phyloP scores from a whole-genome alignment of 2,113 vertebrate genomes.

The Lethenteron camtschaticum region DNA sequence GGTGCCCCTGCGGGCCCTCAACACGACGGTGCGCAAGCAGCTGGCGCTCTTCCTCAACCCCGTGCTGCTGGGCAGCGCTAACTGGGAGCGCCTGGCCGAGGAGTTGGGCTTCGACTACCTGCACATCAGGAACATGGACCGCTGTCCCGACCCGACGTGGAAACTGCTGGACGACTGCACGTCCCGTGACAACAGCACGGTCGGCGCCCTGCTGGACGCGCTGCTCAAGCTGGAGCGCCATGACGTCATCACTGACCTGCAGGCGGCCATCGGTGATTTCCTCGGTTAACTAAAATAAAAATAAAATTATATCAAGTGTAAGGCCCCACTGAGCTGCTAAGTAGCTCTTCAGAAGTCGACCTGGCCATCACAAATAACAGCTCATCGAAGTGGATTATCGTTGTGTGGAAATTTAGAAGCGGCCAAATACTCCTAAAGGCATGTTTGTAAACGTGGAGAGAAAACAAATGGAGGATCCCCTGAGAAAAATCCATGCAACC shows the following conservation, averaged over 20 bases:
- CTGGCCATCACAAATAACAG: too few species aligned
- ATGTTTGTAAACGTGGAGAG: too few species aligned
- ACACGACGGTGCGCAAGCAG: constrained; percentile 37
- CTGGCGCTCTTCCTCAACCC: constrained; percentile 55
- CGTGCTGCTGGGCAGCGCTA: constrained; percentile 30
- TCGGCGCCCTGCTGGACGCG: constrained; percentile 37
- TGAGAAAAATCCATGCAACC: too few species aligned
- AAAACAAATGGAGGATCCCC: too few species aligned
- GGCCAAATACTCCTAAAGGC: too few species aligned
- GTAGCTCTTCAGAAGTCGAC: too few species aligned
- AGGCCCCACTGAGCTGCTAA: too few species aligned
- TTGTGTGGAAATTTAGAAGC: too few species aligned
- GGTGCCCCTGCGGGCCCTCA: constrained; percentile 46
- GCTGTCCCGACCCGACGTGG: constrained; percentile 24
- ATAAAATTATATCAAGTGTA: too few species aligned
- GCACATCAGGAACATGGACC: constrained; percentile 50
- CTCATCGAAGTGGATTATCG: too few species aligned
- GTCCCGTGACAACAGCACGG: constrained; percentile 22
- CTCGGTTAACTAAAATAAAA: not conserved
- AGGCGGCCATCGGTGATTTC: constrained; percentile 29
- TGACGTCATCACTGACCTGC: constrained; percentile 44
- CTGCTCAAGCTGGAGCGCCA: constrained; percentile 31
- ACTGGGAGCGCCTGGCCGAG: constrained; percentile 61
- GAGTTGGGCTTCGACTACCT: constrained; percentile 50
- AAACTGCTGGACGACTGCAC: constrained; percentile 48